These are phyloP conservation scores for Camponotus pennsylvanicus DNA, from an alignment of 1,140 invertebrate genomes.

Conservation along the genomic window DNA sequence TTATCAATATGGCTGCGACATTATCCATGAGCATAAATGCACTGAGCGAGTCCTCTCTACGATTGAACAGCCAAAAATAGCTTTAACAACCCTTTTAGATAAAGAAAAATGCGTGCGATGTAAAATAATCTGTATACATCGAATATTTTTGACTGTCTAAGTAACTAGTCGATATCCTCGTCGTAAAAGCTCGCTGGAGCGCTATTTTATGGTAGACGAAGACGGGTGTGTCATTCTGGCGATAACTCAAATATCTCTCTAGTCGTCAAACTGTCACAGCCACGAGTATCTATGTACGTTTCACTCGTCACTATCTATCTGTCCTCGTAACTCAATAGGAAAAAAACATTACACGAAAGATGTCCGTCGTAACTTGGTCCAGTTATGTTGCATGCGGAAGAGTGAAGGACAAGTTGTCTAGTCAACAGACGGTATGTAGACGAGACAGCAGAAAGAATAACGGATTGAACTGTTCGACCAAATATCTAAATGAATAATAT, in stretches of 20 bases:
- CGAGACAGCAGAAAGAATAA: slow-evolving; percentile 36
- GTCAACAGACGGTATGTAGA: slow-evolving; percentile 26
- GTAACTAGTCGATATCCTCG: slow-evolving; percentile 18
- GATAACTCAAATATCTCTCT: slow-evolving; percentile 75
- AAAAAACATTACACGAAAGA: slow-evolving; percentile 20
- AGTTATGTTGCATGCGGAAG: slow-evolving; percentile 2
- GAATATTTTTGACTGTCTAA: slow-evolving; percentile 15
- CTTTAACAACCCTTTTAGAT: slow-evolving; percentile 31
- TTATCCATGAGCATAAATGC: neutral
- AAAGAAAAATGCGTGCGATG: slow-evolving; percentile 54
- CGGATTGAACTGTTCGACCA: slow-evolving; percentile 27
- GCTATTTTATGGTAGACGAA: slow-evolving; percentile 71
- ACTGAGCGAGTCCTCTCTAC: slow-evolving; percentile 2
- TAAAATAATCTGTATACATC: slow-evolving; percentile 61
- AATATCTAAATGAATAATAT: slow-evolving; percentile 2
- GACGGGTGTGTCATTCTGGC: slow-evolving; percentile 70
- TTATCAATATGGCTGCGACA: slow-evolving; percentile 7
- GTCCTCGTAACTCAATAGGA: slow-evolving; percentile 15
- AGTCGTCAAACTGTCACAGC: slow-evolving; percentile 72
- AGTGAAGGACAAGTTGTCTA: slow-evolving; percentile 1
- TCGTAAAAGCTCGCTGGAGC: slow-evolving; percentile 68
- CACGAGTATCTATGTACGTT: slow-evolving; percentile 60
- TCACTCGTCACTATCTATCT: slow-evolving; percentile 69
- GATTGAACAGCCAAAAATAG: slow-evolving; percentile 36
- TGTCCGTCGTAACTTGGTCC: slow-evolving; percentile 32